A percentile compares a stretch with the other conserved stretches of the same genome.
These are phyloP conservation scores for Drosophila macrospina DNA, from an alignment of 2,888 invertebrate species.

Conservation along the genomic window DNA sequence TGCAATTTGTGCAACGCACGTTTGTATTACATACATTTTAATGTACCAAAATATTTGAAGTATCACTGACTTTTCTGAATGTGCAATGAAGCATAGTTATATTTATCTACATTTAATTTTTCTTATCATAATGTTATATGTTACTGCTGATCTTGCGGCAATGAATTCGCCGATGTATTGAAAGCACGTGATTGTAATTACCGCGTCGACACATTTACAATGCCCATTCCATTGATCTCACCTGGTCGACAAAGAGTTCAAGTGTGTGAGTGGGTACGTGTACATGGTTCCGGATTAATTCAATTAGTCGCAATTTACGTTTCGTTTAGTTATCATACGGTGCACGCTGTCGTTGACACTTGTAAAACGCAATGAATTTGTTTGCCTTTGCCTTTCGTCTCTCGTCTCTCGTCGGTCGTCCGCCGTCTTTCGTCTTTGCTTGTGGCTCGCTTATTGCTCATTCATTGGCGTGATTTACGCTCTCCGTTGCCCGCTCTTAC, in stretches of 20 bases:
- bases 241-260: conserved; percentile 11
- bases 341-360: conserved; percentile 71
- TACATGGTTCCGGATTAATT: conserved; percentile 57
- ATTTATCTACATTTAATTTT: neutral
- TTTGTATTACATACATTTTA: too few relatives aligned
- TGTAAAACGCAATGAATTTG: conserved; percentile 79
- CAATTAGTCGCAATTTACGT: conserved; percentile 78
- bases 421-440: conserved; percentile 2
- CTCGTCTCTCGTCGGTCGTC: conserved; percentile 1
- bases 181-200: conserved; percentile 69
- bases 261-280: conserved; percentile 11
- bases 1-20: too few relatives aligned
- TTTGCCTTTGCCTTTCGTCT: conserved; percentile 40
- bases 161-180: conserved; percentile 1
- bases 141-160: conserved; percentile 1
- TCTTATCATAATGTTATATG: neutral
- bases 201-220: conserved; percentile 29
- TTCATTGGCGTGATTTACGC: conserved; percentile 66
- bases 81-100: too few relatives aligned
- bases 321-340: conserved; percentile 74
- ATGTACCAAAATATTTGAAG: too few relatives aligned
- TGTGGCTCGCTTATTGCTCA: conserved; percentile 42
- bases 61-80: too few relatives aligned
- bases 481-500: conserved; percentile 7
- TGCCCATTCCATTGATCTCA: conserved; percentile 15